Evolutionary conservation across 1,140 invertebrate genomes (phyloP), one percentile per base, ranked within the genome.

Genomic region (Thrips palmi): DNA sequence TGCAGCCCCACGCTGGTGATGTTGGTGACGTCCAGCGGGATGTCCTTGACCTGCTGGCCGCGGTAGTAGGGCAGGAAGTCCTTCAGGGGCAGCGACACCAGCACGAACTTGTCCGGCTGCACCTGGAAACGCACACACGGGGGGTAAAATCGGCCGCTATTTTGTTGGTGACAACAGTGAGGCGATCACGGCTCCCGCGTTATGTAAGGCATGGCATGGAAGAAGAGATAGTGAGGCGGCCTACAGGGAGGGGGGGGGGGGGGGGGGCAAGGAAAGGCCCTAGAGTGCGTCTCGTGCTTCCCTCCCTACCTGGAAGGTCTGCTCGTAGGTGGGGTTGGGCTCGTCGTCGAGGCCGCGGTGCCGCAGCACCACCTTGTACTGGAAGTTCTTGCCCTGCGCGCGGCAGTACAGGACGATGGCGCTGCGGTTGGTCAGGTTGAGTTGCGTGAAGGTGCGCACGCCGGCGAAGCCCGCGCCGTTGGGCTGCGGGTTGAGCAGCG

Each of bases 401-500:
- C 70, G 52, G 37, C 67, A 68, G 32, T 49, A 49, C 2, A 78
- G 53, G 42, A 63, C 54, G 15, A 78, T 52, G 37, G 59, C 60
- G 1, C 53, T 50, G 42, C 59, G 64, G 12, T 52, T 51, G 0
- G 55, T 56, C 1, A 77, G 47, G 51, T 77, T 52, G 8, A 63
- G 49, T 17, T 54, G 31, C 3, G 57, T 57, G 4, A 50, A 35
- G 1, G 56, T 66, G 24, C 62, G 51, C 33, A 72, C 59, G 7
- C 74, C 74, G 27, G 72, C 72, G 52, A 78, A 77, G 4, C 71
- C 70, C 21, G 75, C 75, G 1, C 74, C 74, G 44, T 77, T 75
- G 6, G 64, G 57, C 52, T 77, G 73, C 4, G 74, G 74, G 50
- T 76, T 75, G 4, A 78, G 49, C 11, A 77, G 46, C 3, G 67